These are phyloP conservation scores for Iguana delicatissima DNA, from an alignment of 2,797 vertebrate genomes.

Conservation along the genomic window DNA sequence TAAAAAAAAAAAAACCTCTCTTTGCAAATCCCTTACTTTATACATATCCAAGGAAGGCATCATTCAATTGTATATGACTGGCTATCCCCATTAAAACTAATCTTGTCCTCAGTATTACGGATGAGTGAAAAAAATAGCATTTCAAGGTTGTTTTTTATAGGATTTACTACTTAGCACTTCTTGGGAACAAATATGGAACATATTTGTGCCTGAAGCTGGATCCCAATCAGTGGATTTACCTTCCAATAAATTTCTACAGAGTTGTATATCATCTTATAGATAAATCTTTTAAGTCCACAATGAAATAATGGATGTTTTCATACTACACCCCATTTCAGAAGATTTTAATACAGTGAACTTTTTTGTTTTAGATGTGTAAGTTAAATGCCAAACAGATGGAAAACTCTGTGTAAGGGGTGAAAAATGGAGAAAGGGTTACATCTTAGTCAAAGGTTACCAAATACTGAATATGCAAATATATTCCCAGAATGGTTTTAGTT, in stretches of 20 bases:
- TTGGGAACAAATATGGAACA: too few relatives aligned
- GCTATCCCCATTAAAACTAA: too few relatives aligned
- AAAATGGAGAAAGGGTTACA: background rate
- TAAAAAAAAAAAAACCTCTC: background rate
- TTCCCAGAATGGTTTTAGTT: constrained; percentile 37
- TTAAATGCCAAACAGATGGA: background rate
- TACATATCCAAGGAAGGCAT: too few relatives aligned
- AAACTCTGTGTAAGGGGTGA: background rate
- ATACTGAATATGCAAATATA: constrained; percentile 32
- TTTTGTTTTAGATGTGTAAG: constrained; percentile 20
- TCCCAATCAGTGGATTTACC: background rate
- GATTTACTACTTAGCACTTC: background rate
- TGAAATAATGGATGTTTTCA: constrained; percentile 15
- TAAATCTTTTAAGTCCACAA: background rate
- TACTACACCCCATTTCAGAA: constrained; percentile 30
- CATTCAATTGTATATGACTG: background rate
- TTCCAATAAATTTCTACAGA: background rate
- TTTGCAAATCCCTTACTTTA: background rate
- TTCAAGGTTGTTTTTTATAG: background rate
- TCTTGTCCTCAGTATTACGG: background rate
- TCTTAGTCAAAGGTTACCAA: constrained; percentile 51
- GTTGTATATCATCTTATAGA: background rate
- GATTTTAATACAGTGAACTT: background rate
- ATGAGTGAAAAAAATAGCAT: background rate
- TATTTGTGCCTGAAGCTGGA: background rate